phyloP scores from a whole-genome alignment of 92 coral and sea anemone genomes.

The Porites divaricata region DNA sequence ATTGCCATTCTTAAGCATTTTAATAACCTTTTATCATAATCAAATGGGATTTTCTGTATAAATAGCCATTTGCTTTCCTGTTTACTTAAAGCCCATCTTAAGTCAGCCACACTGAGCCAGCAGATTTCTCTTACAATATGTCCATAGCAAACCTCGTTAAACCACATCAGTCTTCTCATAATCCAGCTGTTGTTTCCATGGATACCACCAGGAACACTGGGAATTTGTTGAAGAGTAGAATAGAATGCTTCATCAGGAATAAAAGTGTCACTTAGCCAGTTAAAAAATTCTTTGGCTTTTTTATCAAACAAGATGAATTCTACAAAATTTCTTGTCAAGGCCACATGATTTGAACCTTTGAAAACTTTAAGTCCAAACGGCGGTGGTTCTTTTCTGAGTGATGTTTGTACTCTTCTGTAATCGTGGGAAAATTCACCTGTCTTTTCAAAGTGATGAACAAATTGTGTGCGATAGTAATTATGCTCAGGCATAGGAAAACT shows the following conservation, averaged over 20 bases:
- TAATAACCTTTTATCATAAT: slow-evolving; percentile 1
- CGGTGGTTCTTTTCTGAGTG: slow-evolving; percentile 31
- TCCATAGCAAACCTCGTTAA: background rate
- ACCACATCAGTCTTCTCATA: slow-evolving; percentile 5
- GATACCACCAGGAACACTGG: background rate
- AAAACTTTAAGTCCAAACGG: slow-evolving; percentile 24
- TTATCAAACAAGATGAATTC: slow-evolving; percentile 12
- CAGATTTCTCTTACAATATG: background rate
- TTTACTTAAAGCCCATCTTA: slow-evolving; percentile 27
- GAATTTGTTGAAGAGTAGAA: slow-evolving; percentile 32
- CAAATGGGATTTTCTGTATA: slow-evolving; percentile 36
- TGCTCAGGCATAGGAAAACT: background rate
- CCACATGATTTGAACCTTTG: slow-evolving; percentile 58
- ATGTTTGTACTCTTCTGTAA: background rate
- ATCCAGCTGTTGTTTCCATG: background rate
- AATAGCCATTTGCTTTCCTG: slow-evolving; percentile 7
- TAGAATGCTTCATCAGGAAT: slow-evolving; percentile 51
- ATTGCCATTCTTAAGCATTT: slow-evolving; percentile 9
- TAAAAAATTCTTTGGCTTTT: slow-evolving; percentile 37
- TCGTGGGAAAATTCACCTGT: background rate
- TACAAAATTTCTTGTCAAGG: slow-evolving; percentile 38
- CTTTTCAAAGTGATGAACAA: slow-evolving; percentile 14
- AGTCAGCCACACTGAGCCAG: slow-evolving; percentile 16
- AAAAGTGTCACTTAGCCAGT: slow-evolving; percentile 45
- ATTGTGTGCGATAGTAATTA: background rate